phyloP scores from a whole-genome alignment of 2,113 vertebrate species.

The Megaceryle torquata region DNA sequence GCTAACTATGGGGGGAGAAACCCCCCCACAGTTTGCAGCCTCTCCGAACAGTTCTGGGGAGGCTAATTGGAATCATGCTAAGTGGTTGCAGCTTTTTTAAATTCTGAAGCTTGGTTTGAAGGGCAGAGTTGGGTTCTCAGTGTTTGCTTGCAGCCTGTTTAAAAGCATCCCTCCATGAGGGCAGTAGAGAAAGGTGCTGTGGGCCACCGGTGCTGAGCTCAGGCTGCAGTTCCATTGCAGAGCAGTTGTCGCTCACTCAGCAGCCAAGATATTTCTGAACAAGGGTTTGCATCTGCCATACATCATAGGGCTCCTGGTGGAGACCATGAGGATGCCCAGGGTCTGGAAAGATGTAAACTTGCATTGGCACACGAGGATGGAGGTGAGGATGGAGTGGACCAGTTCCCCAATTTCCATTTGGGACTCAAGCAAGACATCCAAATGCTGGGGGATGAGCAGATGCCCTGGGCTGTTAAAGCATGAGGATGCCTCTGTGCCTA shows the following conservation, averaged over 20 bases:
- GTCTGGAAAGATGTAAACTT: neutral
- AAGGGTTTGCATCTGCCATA: neutral
- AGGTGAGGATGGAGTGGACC: neutral
- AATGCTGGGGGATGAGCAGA: neutral
- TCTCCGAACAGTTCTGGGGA: neutral
- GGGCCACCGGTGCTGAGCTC: rapidly evolving
- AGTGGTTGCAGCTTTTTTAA: neutral
- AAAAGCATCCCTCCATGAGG: neutral
- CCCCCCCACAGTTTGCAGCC: neutral
- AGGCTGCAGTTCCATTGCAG: neutral
- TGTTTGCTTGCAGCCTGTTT: neutral
- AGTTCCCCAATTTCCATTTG: neutral
- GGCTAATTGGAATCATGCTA: neutral
- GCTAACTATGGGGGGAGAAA: neutral
- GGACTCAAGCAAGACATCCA: neutral
- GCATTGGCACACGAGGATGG: neutral
- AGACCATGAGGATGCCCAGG: neutral
- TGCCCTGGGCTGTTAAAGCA: neutral
- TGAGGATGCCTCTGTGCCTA: neutral
- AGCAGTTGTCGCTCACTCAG: neutral
- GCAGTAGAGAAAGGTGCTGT: neutral
- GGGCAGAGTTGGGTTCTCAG: neutral
- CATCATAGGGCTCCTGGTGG: neutral
- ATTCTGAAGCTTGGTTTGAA: neutral
- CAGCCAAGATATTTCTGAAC: neutral